Conservation (phyloP, 1,140 invertebrate genomes). For the Drosophila varians region DNA sequence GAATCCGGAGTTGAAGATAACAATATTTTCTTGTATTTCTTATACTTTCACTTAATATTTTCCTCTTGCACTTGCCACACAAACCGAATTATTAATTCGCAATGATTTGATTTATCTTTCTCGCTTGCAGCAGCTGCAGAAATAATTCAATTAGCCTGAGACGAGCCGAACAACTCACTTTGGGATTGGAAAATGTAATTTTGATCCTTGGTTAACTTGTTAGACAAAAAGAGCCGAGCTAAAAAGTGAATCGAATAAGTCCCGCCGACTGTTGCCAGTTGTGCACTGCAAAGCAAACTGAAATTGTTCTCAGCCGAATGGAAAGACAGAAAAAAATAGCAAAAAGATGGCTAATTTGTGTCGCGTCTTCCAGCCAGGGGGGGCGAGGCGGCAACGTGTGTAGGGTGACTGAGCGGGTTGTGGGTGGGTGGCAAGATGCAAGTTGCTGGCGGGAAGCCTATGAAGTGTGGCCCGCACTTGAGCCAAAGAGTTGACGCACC, state of each 20-base stretch:
- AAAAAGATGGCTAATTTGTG: constrained; percentile 71
- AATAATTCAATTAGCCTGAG: constrained; percentile 25
- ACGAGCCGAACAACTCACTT: constrained; percentile 11
- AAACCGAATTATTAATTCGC: constrained; percentile 18
- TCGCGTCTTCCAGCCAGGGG: constrained; percentile 32
- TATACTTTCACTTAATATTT: constrained; percentile 23
- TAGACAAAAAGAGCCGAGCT: constrained; percentile 16
- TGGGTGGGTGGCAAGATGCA: background rate
- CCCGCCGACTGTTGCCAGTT: constrained; percentile 65
- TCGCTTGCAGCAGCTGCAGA: constrained; percentile 6
- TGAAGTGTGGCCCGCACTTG: constrained; percentile 60
- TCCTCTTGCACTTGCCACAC: background rate
- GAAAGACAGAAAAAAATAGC: constrained; percentile 43
- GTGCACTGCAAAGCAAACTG: constrained; percentile 68
- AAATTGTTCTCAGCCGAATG: constrained; percentile 54
- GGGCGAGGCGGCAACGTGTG: constrained; percentile 6
- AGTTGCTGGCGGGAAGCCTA: constrained; percentile 63
- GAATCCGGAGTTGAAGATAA: background rate
- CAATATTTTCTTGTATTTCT: background rate
- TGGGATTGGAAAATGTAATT: constrained; percentile 15
- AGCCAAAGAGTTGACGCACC: constrained; percentile 72
- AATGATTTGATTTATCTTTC: constrained; percentile 17
- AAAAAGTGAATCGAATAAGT: constrained; percentile 36
- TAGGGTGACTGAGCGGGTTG: background rate
- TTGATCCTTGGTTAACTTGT: constrained; percentile 24